Conservation (phyloP, 2,797 vertebrate genomes). For the Sebastes hubbsi region DNA sequence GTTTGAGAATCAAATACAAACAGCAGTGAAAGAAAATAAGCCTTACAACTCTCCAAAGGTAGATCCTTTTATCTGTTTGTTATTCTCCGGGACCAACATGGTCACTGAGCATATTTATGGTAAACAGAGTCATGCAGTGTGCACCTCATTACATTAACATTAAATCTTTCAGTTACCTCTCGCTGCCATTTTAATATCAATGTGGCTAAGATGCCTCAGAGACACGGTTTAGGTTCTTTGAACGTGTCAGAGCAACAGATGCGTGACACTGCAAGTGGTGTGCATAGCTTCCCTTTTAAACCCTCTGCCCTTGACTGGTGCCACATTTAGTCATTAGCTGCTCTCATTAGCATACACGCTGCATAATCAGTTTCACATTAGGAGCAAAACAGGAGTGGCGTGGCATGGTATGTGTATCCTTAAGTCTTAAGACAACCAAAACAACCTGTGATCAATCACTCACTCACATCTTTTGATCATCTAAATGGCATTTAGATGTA, state of each 20-base stretch:
- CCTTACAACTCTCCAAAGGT: not conserved
- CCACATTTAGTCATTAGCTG: constrained; percentile 16
- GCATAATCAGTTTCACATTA: constrained; percentile 35
- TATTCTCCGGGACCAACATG: not conserved
- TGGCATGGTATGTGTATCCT: not conserved
- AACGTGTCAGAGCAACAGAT: not conserved
- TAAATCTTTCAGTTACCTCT: not conserved
- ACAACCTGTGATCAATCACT: constrained; percentile 49
- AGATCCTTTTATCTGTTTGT: not conserved
- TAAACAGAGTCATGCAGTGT: not conserved
- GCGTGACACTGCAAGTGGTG: not conserved
- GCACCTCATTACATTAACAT: not conserved
- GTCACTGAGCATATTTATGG: not conserved
- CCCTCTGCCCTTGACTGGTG: constrained; percentile 30
- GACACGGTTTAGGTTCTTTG: not conserved
- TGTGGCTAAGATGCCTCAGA: not conserved
- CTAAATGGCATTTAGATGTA: constrained; percentile 66
- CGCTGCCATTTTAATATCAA: not conserved
- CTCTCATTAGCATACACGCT: constrained; percentile 38
- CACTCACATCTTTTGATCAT: constrained; percentile 56
- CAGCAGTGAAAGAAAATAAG: not conserved
- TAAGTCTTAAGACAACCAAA: constrained; percentile 18
- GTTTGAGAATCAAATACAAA: not conserved
- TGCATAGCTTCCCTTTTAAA: not conserved
- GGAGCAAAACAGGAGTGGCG: constrained; percentile 1